Percentiles rank a stretch among this genome's conserved stretches.
Evolutionary conservation across 2,113 vertebrate species (phyloP).

Genomic region (Motacilla alba): DNA sequence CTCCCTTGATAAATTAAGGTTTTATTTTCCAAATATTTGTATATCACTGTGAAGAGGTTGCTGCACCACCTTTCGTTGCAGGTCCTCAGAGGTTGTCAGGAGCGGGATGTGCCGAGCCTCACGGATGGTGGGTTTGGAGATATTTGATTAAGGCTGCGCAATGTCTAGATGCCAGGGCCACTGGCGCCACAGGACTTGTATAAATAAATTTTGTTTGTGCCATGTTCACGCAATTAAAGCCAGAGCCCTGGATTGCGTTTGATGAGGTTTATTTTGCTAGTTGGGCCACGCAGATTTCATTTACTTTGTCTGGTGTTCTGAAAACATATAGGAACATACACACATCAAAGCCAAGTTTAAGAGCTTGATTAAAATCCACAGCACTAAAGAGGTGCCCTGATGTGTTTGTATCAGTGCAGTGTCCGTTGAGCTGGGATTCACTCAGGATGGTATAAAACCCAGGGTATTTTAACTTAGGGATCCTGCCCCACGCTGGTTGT

Average conservation of each 20-base stretch:
- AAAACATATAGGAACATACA: neutral
- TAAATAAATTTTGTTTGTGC: constrained; percentile 23
- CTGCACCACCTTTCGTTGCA: neutral
- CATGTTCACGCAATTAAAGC: neutral
- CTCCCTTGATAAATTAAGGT: neutral
- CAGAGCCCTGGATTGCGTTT: neutral
- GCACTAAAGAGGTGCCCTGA: neutral
- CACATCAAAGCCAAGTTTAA: neutral
- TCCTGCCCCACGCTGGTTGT: neutral
- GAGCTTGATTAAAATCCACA: neutral
- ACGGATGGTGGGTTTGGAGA: neutral
- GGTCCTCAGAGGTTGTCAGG: neutral
- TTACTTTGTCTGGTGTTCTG: neutral
- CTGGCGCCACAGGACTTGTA: neutral
- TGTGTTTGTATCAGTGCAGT: neutral
- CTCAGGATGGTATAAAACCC: fast-evolving
- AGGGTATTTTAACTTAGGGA: neutral
- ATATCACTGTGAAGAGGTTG: neutral
- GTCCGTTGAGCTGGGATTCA: neutral
- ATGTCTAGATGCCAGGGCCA: neutral
- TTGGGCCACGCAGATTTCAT: neutral
- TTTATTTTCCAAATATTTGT: neutral
- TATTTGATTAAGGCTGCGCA: neutral
- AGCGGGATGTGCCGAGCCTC: neutral
- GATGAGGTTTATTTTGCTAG: constrained; percentile 34